These are phyloP conservation scores for Huso huso DNA, from an alignment of 2,797 vertebrate genomes.

Conservation along the genomic window DNA sequence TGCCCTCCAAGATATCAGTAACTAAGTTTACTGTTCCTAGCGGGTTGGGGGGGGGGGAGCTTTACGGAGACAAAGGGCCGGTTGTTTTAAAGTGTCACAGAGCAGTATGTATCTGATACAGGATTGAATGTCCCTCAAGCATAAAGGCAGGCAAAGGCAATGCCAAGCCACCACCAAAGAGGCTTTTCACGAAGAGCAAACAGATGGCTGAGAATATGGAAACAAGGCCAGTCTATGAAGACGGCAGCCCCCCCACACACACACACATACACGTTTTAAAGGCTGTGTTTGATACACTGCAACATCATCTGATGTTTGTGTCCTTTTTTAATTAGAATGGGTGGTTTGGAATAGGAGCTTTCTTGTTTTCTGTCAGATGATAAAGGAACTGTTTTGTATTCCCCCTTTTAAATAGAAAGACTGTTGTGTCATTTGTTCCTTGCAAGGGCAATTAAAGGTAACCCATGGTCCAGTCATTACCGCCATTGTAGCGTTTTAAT, in stretches of 20 bases:
- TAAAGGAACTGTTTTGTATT: slow-evolving; percentile 46
- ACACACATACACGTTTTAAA: slow-evolving; percentile 24
- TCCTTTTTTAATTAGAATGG: slow-evolving; percentile 61
- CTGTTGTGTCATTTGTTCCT: slow-evolving; percentile 55
- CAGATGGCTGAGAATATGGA: slow-evolving; percentile 49
- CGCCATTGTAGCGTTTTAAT: slow-evolving; percentile 59
- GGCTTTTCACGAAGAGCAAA: slow-evolving; percentile 53
- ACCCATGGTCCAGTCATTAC: slow-evolving; percentile 57
- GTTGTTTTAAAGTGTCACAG: slow-evolving; percentile 62
- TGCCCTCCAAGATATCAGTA: slow-evolving; percentile 41
- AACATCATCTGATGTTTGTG: slow-evolving; percentile 54
- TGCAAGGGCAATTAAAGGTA: slow-evolving; percentile 66
- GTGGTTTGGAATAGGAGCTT: slow-evolving; percentile 51
- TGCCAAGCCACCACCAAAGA: slow-evolving; percentile 49
- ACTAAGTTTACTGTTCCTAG: slow-evolving; percentile 49
- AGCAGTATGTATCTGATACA: slow-evolving; percentile 56
- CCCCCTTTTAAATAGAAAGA: slow-evolving; percentile 43
- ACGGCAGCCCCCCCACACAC: slow-evolving; percentile 29
- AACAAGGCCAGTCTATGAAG: slow-evolving; percentile 43
- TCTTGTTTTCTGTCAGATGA: slow-evolving; percentile 57
- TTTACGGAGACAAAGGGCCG: slow-evolving; percentile 43
- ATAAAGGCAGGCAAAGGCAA: slow-evolving; percentile 51
- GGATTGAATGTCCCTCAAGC: slow-evolving; percentile 60
- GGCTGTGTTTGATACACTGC: slow-evolving; percentile 46
- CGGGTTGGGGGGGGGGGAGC: slow-evolving; percentile 22